phyloP scores from a whole-genome alignment of 2,113 vertebrate species.

The Salvelinus sp. region DNA sequence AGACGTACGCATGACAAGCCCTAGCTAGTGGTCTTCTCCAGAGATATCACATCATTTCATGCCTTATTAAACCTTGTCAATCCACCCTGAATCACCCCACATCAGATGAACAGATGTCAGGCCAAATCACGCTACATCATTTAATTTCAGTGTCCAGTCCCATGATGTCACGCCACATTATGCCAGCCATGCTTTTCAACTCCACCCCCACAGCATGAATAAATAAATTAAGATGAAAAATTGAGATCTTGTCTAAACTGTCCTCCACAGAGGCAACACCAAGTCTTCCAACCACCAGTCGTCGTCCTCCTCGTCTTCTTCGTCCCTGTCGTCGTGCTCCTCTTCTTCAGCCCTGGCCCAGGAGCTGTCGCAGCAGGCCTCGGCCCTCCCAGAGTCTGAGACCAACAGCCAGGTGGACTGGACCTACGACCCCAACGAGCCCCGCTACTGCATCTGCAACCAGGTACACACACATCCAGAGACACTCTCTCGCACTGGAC shows the following conservation, averaged over 20 bases:
- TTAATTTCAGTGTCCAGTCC: too few species aligned
- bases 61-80: neutral
- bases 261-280: slow-evolving; percentile 82
- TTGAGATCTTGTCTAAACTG: neutral
- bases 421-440: slow-evolving; percentile 98
- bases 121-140: neutral
- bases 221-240: neutral
- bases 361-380: slow-evolving; percentile 91
- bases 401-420: slow-evolving; percentile 95
- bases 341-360: slow-evolving; percentile 93
- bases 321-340: slow-evolving; percentile 93
- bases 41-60: neutral
- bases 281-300: slow-evolving; percentile 97
- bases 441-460: slow-evolving; percentile 98
- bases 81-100: neutral
- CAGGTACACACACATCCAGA: slow-evolving; percentile 68
- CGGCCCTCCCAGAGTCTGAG: slow-evolving; percentile 90
- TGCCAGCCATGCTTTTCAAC: neutral
- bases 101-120: neutral
- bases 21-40: neutral
- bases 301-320: slow-evolving; percentile 93
- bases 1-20: neutral
- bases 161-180: neutral
- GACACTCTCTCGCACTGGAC: neutral
- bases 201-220: neutral